Evolutionary conservation across 2,888 invertebrate species (phyloP).

Genomic region (Mimachlamys varia): DNA sequence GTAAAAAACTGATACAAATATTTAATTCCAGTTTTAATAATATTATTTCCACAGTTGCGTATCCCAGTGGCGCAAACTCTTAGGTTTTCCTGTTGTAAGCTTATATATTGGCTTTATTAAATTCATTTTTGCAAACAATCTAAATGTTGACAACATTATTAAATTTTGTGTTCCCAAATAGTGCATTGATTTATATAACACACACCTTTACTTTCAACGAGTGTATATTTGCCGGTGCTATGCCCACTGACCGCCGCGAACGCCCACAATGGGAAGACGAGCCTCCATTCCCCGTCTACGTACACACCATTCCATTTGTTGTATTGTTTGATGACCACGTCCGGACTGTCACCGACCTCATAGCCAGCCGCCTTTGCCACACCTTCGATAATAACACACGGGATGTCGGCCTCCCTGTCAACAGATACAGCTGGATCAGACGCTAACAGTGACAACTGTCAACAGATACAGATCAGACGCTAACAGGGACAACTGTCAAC

Average conservation of each 20-base stretch:
- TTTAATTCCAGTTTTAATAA: no score
- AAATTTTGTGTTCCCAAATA: no score
- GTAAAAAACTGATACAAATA: no score
- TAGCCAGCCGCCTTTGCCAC: constrained; percentile 69
- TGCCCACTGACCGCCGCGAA: constrained; percentile 60
- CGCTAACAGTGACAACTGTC: no score
- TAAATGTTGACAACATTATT: no score
- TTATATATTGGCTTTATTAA: no score
- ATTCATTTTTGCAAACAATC: no score
- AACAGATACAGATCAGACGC: no score
- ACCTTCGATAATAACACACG: constrained; percentile 67
- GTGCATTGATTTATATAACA: background rate
- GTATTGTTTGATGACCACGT: constrained; percentile 50
- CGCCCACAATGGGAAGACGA: constrained; percentile 73
- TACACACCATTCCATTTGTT: constrained; percentile 72
- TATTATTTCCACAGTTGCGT: no score
- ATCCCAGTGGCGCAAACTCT: no score
- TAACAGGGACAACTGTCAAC: no score
- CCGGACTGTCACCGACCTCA: constrained; percentile 64
- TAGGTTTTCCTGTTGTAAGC: no score
- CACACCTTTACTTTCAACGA: constrained; percentile 63
- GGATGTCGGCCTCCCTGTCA: constrained; percentile 64
- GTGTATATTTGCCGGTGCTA: constrained; percentile 61
- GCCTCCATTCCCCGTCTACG: constrained; percentile 68
- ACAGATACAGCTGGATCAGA: background rate